These are phyloP conservation scores for Mobula birostris DNA, from an alignment of 2,113 vertebrate species.

Conservation along the genomic window DNA sequence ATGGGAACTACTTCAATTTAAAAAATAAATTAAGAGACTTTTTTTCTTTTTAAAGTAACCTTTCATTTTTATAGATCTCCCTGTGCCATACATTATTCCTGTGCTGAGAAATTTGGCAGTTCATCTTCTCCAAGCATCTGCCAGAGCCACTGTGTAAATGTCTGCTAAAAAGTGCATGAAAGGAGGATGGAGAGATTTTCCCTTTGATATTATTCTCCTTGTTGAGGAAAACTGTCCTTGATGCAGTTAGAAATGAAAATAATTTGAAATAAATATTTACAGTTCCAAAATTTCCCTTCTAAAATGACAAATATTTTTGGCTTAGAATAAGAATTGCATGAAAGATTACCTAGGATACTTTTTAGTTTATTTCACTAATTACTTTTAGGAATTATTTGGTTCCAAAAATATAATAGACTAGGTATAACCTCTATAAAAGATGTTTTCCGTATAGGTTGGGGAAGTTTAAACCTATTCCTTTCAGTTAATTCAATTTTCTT, in stretches of 20 bases:
- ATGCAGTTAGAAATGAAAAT: neutral
- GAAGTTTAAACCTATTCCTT: neutral
- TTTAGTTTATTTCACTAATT: neutral
- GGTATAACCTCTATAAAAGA: neutral
- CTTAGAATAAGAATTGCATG: neutral
- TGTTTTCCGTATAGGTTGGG: neutral
- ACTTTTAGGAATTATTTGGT: neutral
- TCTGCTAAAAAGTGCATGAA: neutral
- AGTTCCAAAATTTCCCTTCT: neutral
- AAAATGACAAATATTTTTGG: neutral
- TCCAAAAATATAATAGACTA: neutral
- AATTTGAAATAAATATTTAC: constrained; percentile 12
- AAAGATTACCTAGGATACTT: neutral
- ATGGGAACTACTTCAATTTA: neutral
- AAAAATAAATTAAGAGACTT: neutral
- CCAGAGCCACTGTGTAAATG: neutral
- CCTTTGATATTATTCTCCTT: neutral
- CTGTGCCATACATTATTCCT: neutral
- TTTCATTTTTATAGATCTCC: neutral
- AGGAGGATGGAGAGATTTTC: neutral
- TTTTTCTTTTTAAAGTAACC: neutral
- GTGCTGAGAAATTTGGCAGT: neutral
- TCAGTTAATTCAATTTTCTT: neutral
- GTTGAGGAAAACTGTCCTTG: neutral
- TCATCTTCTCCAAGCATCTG: neutral